Evolutionary conservation across 2,797 vertebrate genomes (phyloP), one percentile per base, ranked within the genome.

Genomic region (Malurus splendens): DNA sequence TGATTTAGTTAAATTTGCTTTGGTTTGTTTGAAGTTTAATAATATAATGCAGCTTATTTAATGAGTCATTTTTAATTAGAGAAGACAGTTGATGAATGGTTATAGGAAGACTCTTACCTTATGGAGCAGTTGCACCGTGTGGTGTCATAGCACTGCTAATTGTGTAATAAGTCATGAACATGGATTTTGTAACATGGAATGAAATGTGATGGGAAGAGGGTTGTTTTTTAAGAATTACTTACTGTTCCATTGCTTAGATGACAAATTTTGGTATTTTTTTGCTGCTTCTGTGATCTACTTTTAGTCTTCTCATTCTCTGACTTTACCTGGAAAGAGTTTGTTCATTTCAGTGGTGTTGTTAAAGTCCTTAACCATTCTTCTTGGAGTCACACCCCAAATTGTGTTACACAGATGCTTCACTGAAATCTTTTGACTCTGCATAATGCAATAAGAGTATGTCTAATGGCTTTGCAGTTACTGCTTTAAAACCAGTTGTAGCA

Each of bases 51-150:
- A 92, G 50, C 71, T 89, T 86, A 67, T 67, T 89, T 73, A 2
- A 27, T 94, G 89, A 92, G 70, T 95, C 79, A 91, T 57, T 94
- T 92, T 93, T 94, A 95, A 94, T 94, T 95, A 92, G 62, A 91
- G 89, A 80, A 64, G 84, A 42, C 64, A 61, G 76, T 4, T 89
- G 82, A 93, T 92, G 67, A 90, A 48, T 71, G 70, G 80, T 66
- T 93, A 7, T 41, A 67, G 84, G 75, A 81, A 61, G 81, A n/a
- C 27, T 87, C 48, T 27, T 70, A 50, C 73, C 42, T 79, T 90
- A 66, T 19, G 73, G 59, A 94, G 67, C 27, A 70, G 45, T 88
- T 88, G 74, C 14, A 2, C 71, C 1, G 4, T 76, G 32, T 94
- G 78, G 87, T 84, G 83, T 92, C 90, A 76, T 36, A 90, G 73